Base-by-base conservation (phyloP, 2,797 vertebrate genomes). In the Alfaro cultratus region DNA sequence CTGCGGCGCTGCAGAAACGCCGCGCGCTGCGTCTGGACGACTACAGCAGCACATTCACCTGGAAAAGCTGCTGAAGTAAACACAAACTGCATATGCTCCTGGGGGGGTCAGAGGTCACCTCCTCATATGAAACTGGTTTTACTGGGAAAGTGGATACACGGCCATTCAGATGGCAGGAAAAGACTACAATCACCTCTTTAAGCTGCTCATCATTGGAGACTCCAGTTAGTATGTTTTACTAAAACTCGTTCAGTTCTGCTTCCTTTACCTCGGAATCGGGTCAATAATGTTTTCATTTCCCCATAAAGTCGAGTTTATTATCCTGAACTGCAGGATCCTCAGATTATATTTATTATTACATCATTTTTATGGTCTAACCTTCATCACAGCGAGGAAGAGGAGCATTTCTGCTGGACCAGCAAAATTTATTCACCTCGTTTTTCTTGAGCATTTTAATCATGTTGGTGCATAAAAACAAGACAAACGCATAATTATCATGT, bases 161-260 rank as follows among this genome's bases (percentile, higher is more conserved):
- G 82, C 64, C 60, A 4, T 73, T 53, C 62, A 77, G n/a, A 97
- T 97, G 96, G 96, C 96, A 0, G 94, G 93, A 68, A 97, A 97
- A 84, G 96, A 97, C 90, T 97, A 97, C 91, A 94, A 96, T 80
- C 96, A 97, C 82, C 96, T 97, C 76, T 97, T 97, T 78, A 97
- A 97, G 73, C 95, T 97, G 86, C 96, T 97, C 88, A 97, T 97
- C 93, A 97, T 97, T 1, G 96, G 96, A 88, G 96, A 97, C 91
- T 97, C 96, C 78, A 97, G 96, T 97, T 81, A 96, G 96, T 96
- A 75, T 60, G 26, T 84, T 83, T 85, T 71, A 6, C 49, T 51
- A 51, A 51, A 51, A 51, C 21, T 23, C 2, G 2, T 10, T 51
- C 49, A 51, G 49, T 51, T 51, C 49, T 51, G 49, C 18, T 51